These are phyloP conservation scores for Coturnix japonica DNA, from an alignment of 2,113 vertebrate species.

Conservation along the genomic window DNA sequence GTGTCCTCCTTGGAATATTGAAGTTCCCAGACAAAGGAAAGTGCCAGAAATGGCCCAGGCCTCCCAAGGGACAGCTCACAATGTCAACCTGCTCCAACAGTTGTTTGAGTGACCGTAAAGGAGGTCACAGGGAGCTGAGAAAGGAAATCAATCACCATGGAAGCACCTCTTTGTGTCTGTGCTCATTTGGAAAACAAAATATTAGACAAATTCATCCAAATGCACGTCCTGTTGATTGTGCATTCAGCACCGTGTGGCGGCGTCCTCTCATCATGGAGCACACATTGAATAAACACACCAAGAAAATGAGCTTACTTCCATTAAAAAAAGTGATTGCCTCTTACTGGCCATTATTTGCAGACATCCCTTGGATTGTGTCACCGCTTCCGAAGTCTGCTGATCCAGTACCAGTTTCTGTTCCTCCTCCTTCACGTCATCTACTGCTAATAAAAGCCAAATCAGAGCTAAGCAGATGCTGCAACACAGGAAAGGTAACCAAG, in stretches of 20 bases:
- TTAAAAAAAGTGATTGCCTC: neutral
- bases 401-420: constrained; percentile 3
- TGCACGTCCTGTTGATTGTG: neutral
- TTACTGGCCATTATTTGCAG: neutral
- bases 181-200: neutral
- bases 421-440: neutral
- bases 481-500: constrained; percentile 48
- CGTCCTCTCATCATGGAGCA: fast-evolving
- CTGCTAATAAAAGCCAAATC: neutral
- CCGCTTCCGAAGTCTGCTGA: neutral
- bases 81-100: fast-evolving
- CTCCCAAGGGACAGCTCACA: neutral
- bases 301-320: neutral
- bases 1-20: neutral
- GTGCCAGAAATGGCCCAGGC: neutral
- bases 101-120: neutral
- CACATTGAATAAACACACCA: neutral
- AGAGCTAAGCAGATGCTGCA: constrained; percentile 41
- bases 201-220: neutral
- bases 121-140: neutral
- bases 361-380: neutral
- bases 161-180: neutral
- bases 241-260: neutral
- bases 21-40: neutral
- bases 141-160: neutral